Percentiles rank a stretch among this genome's conserved stretches.
Evolutionary conservation across 2,797 vertebrate species (phyloP).

Genomic region (Saxicola maurus): DNA sequence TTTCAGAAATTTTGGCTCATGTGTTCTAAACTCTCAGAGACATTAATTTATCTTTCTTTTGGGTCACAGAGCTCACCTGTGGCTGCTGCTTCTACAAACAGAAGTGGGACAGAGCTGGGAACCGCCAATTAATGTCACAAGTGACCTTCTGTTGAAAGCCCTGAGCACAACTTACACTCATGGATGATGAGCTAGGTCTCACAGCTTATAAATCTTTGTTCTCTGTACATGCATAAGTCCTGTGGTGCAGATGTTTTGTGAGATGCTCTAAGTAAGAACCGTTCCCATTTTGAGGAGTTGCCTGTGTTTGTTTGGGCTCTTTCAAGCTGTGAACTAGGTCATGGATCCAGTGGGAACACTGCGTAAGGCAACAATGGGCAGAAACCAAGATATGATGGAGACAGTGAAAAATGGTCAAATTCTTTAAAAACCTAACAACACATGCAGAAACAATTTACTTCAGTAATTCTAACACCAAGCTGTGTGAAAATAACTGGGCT

Average conservation of each 20-base stretch:
- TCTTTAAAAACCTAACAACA: background rate
- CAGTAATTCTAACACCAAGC: background rate
- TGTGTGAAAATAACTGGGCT: background rate
- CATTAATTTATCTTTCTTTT: background rate
- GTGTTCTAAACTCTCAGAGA: background rate
- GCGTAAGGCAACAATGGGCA: background rate
- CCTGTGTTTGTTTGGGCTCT: background rate
- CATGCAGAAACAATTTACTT: background rate
- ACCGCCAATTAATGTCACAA: background rate
- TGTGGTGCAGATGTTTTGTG: background rate
- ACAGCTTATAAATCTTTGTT: background rate
- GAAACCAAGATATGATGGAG: background rate
- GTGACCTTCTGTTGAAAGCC: background rate
- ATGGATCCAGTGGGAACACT: fast-evolving
- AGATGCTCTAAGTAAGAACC: fast-evolving
- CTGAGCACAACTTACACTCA: background rate
- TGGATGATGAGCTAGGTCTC: background rate
- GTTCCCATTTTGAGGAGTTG: background rate
- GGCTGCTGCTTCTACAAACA: background rate
- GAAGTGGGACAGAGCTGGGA: background rate
- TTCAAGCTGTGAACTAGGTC: background rate
- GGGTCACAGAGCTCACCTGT: background rate
- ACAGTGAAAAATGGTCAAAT: background rate
- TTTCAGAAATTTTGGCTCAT: background rate
- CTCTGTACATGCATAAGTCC: background rate